A percentile compares a stretch with the other conserved stretches of the same genome.
Conservation (phyloP, 2,888 invertebrate species). For the Macropis europaea region DNA sequence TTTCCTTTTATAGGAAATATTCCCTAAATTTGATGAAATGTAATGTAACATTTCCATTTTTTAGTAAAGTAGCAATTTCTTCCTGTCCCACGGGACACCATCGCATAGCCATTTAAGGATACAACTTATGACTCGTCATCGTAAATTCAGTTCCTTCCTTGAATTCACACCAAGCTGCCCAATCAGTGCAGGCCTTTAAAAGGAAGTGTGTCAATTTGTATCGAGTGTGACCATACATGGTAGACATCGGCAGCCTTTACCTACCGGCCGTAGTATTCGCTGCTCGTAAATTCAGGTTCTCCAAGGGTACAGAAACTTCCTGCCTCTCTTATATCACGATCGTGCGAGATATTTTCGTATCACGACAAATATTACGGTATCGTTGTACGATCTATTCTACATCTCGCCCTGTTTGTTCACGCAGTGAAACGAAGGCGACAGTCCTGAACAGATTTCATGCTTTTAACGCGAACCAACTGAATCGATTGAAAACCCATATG, state of each 20-base stretch:
- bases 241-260: constrained; percentile 22
- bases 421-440: too few relatives aligned
- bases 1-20: too few relatives aligned
- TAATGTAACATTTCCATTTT: too few relatives aligned
- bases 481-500: too few relatives aligned
- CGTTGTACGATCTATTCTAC: too few relatives aligned
- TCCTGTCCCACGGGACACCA: too few relatives aligned
- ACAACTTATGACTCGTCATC: constrained; percentile 30
- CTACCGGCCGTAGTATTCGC: neutral
- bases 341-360: neutral
- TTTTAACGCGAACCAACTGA: too few relatives aligned
- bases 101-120: constrained; percentile 40
- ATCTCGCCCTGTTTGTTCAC: too few relatives aligned
- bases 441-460: too few relatives aligned
- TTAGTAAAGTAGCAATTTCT: too few relatives aligned
- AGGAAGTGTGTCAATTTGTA: constrained; percentile 55
- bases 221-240: constrained; percentile 48
- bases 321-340: neutral
- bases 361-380: neutral
- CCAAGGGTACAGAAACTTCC: constrained; percentile 13
- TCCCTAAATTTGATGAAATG: too few relatives aligned
- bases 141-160: constrained; percentile 21
- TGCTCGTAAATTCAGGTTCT: constrained; percentile 23
- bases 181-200: constrained; percentile 49
- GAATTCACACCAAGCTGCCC: constrained; percentile 36